These are phyloP conservation scores for Neosilurus mollespiculum DNA, from an alignment of 2,797 vertebrate genomes.

Conservation along the genomic window DNA sequence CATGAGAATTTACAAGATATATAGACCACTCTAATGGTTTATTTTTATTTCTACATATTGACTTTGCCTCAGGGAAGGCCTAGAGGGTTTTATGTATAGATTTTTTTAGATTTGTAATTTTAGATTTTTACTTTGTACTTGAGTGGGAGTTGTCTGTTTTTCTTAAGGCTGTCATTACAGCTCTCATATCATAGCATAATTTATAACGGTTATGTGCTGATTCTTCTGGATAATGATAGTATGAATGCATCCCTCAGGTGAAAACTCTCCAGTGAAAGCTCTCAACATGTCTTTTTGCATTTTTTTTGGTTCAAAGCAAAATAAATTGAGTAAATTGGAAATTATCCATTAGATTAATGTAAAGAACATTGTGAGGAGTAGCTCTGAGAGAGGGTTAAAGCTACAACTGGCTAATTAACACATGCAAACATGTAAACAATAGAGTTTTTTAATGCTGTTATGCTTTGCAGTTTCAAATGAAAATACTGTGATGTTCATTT, in stretches of 20 bases:
- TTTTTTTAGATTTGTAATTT: not conserved
- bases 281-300: conserved; percentile 4
- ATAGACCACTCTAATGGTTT: not conserved
- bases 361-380: conserved; percentile 28
- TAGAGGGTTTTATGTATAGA: not conserved
- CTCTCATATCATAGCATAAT: conserved; percentile 7
- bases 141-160: conserved; percentile 7
- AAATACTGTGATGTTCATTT: not conserved
- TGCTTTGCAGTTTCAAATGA: not conserved
- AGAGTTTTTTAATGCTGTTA: not conserved
- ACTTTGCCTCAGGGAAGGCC: not conserved
- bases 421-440: not conserved
- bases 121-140: not conserved
- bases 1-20: not conserved
- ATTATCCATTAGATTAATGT: conserved; percentile 25
- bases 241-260: conserved; percentile 10
- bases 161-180: conserved; percentile 2
- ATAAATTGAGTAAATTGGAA: conserved; percentile 18
- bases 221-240: conserved; percentile 10
- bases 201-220: not conserved
- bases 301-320: conserved; percentile 2
- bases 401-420: conserved; percentile 7
- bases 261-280: conserved; percentile 9
- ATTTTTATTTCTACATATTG: conserved; percentile 2
- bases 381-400: conserved; percentile 11